Conservation (phyloP, 2,113 vertebrate genomes). For the Callochromis pleurospilus region DNA sequence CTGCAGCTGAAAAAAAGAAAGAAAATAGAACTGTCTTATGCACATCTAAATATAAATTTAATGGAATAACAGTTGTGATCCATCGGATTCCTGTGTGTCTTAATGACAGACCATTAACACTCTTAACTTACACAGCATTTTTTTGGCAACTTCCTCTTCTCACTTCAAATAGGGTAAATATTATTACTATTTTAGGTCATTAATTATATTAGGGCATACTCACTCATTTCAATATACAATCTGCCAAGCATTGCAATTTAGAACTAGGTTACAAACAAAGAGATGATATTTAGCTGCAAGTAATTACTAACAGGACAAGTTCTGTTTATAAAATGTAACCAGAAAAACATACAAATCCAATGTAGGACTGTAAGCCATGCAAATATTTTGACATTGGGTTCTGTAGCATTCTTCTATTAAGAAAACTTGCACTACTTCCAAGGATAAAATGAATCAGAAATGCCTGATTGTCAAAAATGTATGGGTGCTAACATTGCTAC, state of each 20-base stretch:
- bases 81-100: background rate
- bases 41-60: background rate
- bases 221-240: background rate
- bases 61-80: background rate
- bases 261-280: background rate
- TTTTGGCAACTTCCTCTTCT: background rate
- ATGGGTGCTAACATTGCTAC: background rate
- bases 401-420: background rate
- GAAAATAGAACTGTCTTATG: background rate
- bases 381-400: background rate
- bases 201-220: background rate
- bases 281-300: background rate
- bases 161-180: background rate
- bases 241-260: background rate
- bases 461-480: background rate
- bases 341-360: background rate
- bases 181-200: background rate
- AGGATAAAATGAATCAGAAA: background rate
- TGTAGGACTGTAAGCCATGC: background rate
- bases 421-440: background rate
- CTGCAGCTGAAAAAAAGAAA: background rate
- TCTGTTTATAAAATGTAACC: background rate
- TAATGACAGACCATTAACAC: background rate
- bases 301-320: background rate
- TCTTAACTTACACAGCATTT: background rate